Conservation (phyloP, 2,797 vertebrate species). For the Poecilia velifera region DNA sequence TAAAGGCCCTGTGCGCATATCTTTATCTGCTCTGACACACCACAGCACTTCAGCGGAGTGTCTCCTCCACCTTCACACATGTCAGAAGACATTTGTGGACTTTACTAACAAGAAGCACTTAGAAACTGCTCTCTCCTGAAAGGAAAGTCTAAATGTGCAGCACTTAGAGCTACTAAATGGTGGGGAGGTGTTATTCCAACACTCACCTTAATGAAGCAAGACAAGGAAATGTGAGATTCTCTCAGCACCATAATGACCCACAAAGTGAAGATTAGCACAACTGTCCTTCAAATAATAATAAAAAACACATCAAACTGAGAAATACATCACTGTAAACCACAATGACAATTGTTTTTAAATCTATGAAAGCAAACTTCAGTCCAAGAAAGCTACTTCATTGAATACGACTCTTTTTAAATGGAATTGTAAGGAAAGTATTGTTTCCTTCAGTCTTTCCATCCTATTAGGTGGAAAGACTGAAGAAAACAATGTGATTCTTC, state of each 20-base stretch:
- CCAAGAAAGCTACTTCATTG: not conserved
- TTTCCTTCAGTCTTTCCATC: not conserved
- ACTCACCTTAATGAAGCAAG: not conserved
- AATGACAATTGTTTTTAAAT: not conserved
- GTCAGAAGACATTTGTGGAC: constrained; percentile 12
- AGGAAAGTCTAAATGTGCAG: not conserved
- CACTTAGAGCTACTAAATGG: not conserved
- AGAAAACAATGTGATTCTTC: constrained; percentile 22
- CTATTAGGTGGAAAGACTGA: constrained; percentile 1
- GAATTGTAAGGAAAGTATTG: not conserved
- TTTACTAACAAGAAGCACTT: not conserved
- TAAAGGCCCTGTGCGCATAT: constrained; percentile 3
- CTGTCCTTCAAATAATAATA: not conserved
- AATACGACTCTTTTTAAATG: not conserved
- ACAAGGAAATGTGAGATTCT: not conserved
- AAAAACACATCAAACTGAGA: not conserved
- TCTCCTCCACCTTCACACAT: constrained; percentile 2
- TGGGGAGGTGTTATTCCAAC: not conserved
- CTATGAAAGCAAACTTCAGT: not conserved
- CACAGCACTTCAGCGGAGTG: not conserved
- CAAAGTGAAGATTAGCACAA: not conserved
- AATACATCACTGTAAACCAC: not conserved
- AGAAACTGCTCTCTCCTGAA: not conserved
- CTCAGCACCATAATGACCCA: not conserved
- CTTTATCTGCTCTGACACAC: constrained; percentile 22